Conservation (phyloP, 2,797 vertebrate genomes). For the Schizopygopsis malacanthus region DNA sequence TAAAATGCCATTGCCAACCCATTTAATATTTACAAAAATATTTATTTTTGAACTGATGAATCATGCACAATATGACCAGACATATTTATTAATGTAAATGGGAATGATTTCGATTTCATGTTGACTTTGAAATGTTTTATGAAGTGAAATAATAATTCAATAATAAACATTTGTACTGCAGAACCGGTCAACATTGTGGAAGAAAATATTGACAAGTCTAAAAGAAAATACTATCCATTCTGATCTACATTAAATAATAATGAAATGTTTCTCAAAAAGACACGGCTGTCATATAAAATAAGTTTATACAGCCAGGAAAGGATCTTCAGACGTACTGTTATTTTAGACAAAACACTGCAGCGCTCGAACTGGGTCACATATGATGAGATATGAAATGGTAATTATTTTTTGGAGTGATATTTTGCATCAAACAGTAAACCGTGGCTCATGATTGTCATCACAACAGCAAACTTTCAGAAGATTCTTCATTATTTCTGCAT, state of each 20-base stretch:
- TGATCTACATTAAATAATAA: slow-evolving; percentile 20
- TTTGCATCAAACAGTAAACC: neutral
- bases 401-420: neutral
- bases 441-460: neutral
- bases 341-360: slow-evolving; percentile 14
- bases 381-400: neutral
- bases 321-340: slow-evolving; percentile 6
- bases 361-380: slow-evolving; percentile 3
- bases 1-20: neutral
- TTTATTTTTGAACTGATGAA: neutral
- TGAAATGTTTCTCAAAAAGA: slow-evolving; percentile 9
- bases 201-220: neutral
- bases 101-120: slow-evolving; percentile 7
- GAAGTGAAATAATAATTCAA: neutral
- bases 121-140: neutral
- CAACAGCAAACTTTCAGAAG: neutral
- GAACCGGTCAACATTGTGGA: neutral
- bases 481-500: neutral
- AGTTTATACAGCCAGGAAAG: neutral
- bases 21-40: neutral
- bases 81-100: neutral
- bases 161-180: neutral
- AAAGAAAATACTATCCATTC: neutral
- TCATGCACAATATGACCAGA: neutral
- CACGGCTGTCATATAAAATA: slow-evolving; percentile 20